These are phyloP conservation scores for Lypha dubia DNA, from an alignment of 2,888 invertebrate species.

Conservation along the genomic window DNA sequence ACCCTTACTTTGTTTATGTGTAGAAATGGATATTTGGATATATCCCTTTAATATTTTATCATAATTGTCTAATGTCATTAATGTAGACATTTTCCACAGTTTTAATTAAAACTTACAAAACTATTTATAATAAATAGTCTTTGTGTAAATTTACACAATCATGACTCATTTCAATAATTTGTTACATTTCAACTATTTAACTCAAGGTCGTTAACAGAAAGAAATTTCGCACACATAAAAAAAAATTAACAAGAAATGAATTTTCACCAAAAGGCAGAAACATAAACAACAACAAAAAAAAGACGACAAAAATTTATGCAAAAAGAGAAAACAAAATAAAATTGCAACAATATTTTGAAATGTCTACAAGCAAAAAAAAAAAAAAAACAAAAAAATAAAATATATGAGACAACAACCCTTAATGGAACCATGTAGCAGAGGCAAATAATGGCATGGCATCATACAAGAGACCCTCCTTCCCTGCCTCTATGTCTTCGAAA, in stretches of 20 bases:
- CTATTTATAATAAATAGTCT: neutral
- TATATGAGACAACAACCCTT: constrained; percentile 70
- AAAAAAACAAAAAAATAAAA: too few relatives aligned
- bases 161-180: constrained; percentile 64
- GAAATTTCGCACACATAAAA: constrained; percentile 45
- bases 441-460: constrained; percentile 37
- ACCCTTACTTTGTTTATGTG: too few relatives aligned
- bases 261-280: constrained; percentile 57
- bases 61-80: too few relatives aligned
- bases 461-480: neutral
- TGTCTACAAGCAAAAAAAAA: constrained; percentile 37
- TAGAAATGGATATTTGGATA: neutral
- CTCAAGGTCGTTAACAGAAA: constrained; percentile 73
- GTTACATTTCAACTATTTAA: constrained; percentile 62
- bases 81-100: constrained; percentile 13
- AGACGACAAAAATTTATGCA: constrained; percentile 57
- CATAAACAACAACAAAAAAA: constrained; percentile 16
- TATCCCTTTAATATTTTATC: constrained; percentile 25
- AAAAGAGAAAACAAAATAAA: constrained; percentile 27
- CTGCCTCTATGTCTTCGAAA: neutral
- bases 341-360: constrained; percentile 60
- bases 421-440: constrained; percentile 44
- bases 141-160: constrained; percentile 8
- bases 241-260: constrained; percentile 57
- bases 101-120: constrained; percentile 16